Percentiles rank a stretch among this genome's conserved stretches.
These are phyloP conservation scores for Drosophila lacteicornis DNA, from an alignment of 1,140 invertebrate genomes.

Conservation along the genomic window DNA sequence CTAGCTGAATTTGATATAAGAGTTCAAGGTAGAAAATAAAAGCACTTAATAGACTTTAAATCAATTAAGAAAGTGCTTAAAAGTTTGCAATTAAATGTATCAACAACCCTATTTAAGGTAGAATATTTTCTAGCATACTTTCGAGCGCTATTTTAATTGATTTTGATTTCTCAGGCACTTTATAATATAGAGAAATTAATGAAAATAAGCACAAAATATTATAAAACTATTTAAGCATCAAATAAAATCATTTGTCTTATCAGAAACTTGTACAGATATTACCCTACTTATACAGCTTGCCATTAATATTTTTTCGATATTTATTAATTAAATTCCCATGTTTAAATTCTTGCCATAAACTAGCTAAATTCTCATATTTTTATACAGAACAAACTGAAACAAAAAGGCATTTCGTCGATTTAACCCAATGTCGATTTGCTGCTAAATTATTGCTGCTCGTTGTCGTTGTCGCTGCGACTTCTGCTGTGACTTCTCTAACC, in stretches of 20 bases:
- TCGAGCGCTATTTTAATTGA: not conserved
- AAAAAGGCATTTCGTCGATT: constrained; percentile 71
- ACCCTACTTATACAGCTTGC: too few species aligned
- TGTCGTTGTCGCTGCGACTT: constrained; percentile 66
- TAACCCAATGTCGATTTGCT: constrained; percentile 60
- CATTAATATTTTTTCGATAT: not conserved
- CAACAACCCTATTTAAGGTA: too few species aligned
- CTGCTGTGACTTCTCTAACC: constrained; percentile 77
- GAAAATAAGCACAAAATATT: not conserved
- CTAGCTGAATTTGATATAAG: not conserved
- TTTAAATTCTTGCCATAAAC: not conserved
- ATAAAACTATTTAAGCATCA: too few species aligned
- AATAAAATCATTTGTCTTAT: too few species aligned
- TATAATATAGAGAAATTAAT: not conserved
- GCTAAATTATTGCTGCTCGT: constrained; percentile 70
- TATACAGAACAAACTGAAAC: constrained; percentile 22
- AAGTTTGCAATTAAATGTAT: not conserved
- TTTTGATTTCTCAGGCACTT: not conserved
- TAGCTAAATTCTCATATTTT: not conserved
- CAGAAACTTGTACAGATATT: too few species aligned
- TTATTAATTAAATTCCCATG: not conserved
- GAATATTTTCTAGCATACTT: not conserved
- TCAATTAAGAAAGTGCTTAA: too few species aligned
- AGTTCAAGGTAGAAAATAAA: too few species aligned
- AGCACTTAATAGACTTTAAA: not conserved